These are phyloP conservation scores for Probaryconus sp. DNA, from an alignment of 1,140 invertebrate genomes.

Conservation along the genomic window DNA sequence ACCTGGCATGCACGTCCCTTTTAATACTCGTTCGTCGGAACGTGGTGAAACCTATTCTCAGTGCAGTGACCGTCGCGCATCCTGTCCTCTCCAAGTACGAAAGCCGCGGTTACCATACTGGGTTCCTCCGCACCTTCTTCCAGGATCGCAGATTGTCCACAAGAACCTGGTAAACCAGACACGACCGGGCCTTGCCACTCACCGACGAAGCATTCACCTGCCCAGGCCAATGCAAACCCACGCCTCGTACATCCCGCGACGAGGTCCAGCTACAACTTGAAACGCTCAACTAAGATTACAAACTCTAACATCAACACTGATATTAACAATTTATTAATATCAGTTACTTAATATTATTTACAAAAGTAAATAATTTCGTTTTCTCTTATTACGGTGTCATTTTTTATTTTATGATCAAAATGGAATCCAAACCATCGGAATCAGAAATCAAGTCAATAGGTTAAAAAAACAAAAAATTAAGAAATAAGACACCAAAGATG, in stretches of 20 bases:
- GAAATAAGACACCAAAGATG: too few relatives aligned
- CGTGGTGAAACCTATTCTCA: conserved; percentile 52
- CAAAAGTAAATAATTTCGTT: too few relatives aligned
- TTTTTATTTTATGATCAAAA: too few relatives aligned
- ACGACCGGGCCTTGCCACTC: conserved; percentile 24
- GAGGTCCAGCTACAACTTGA: conserved; percentile 18
- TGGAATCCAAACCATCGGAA: too few relatives aligned
- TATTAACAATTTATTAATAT: conserved; percentile 1
- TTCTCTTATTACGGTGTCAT: too few relatives aligned
- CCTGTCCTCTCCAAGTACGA: conserved; percentile 68
- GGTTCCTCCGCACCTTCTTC: conserved; percentile 59
- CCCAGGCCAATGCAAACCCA: conserved; percentile 54
- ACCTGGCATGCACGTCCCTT: conserved; percentile 37
- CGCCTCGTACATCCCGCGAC: conserved; percentile 33
- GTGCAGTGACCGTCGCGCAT: conserved; percentile 55
- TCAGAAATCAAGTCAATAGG: too few relatives aligned
- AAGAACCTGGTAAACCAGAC: conserved; percentile 74
- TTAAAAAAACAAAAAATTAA: too few relatives aligned
- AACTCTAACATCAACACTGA: too few relatives aligned
- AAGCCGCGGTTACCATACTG: conserved; percentile 67
- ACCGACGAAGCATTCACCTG: conserved; percentile 40
- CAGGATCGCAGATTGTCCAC: conserved; percentile 67
- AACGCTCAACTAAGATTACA: too few relatives aligned
- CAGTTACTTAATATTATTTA: neutral
- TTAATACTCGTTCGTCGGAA: conserved; percentile 43